Percentiles rank a stretch among this genome's conserved stretches.
Conservation (phyloP, 2,113 vertebrate species). For the Cyanoliseus patagonus region DNA sequence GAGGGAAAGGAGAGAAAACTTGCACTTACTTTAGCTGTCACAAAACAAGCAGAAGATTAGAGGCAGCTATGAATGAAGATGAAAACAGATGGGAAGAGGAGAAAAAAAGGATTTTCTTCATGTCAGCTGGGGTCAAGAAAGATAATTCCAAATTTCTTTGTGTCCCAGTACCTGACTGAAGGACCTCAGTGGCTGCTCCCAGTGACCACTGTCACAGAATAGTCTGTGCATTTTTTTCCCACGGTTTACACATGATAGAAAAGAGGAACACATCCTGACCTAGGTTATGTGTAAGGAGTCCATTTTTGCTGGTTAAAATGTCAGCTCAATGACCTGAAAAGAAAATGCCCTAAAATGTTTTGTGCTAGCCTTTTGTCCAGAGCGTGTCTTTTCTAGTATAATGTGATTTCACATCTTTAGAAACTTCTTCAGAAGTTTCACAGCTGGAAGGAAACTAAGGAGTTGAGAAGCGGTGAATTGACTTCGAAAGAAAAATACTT, state of each 20-base stretch:
- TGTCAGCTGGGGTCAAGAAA: neutral
- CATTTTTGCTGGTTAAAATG: neutral
- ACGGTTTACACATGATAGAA: accelerated
- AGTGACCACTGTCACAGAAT: accelerated
- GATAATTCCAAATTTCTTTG: neutral
- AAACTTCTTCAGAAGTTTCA: neutral
- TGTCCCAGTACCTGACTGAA: neutral
- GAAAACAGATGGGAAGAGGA: neutral
- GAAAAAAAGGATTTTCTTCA: neutral
- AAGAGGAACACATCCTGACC: accelerated
- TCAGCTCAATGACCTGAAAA: neutral
- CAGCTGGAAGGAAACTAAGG: neutral
- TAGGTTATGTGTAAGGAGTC: neutral
- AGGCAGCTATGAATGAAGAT: neutral
- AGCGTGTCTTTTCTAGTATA: neutral
- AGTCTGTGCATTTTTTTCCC: neutral
- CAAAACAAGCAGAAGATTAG: neutral
- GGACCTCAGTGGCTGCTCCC: neutral
- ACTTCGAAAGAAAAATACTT: neutral
- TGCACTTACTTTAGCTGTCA: neutral
- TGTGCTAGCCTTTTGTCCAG: neutral
- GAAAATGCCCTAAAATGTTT: neutral
- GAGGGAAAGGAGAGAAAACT: neutral
- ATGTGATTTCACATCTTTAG: accelerated
- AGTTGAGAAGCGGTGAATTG: neutral